A percentile compares a stretch with the other conserved stretches of the same genome.
Conservation (phyloP, 92 coral and sea anemone species). For the Muricea muricata region DNA sequence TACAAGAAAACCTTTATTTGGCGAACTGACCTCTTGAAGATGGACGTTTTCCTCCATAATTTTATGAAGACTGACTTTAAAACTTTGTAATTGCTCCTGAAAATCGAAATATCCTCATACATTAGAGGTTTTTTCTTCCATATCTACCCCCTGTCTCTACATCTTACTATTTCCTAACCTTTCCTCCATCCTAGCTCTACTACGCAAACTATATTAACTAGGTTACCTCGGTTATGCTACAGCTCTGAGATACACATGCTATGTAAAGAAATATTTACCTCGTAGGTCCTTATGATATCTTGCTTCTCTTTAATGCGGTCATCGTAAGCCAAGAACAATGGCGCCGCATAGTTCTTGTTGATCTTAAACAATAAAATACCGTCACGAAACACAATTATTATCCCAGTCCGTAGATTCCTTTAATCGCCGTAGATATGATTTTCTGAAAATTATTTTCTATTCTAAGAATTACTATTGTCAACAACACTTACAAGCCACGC, state of each 20-base stretch:
- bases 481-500: constrained; percentile 56
- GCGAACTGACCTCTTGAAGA: constrained; percentile 91
- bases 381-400: neutral
- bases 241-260: neutral
- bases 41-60: constrained; percentile 91
- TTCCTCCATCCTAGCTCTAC: no score
- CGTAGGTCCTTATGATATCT: constrained; percentile 80
- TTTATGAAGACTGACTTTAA: constrained; percentile 85
- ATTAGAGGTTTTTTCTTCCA: no score
- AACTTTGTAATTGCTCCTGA: constrained; percentile 83
- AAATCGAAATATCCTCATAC: neutral
- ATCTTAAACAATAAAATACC: constrained; percentile 55
- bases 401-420: no score
- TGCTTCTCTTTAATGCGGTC: constrained; percentile 92
- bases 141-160: no score
- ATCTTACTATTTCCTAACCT: no score
- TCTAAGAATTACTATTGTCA: neutral
- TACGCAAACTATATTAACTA: no score
- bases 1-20: no score
- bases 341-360: constrained; percentile 87
- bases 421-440: no score
- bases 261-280: constrained; percentile 62
- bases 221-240: no score
- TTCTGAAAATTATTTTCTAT: neutral
- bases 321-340: constrained; percentile 90